Conservation (phyloP, 2,797 vertebrate species). For the Centroberyx gerrardi region DNA sequence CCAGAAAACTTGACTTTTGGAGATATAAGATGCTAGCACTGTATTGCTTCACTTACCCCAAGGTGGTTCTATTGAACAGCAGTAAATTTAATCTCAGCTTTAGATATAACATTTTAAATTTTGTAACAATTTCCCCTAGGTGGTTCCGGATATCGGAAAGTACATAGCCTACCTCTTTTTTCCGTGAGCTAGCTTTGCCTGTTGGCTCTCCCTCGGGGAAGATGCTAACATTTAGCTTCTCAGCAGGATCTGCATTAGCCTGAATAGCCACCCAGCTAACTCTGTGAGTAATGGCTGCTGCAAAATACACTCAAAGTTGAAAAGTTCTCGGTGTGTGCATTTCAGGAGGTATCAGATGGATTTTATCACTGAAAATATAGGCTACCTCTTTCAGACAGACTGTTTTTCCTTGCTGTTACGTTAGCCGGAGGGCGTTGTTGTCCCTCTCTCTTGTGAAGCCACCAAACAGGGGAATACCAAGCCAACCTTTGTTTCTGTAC, state of each 20-base stretch:
- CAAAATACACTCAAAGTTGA: neutral
- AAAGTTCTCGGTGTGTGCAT: neutral
- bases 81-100: too few species aligned
- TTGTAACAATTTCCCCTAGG: neutral
- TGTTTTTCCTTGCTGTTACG: too few species aligned
- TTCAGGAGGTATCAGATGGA: too few species aligned
- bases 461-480: too few species aligned
- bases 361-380: too few species aligned
- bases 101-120: neutral
- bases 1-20: neutral
- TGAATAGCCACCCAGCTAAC: neutral
- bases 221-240: neutral
- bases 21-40: neutral
- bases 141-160: neutral
- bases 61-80: neutral
- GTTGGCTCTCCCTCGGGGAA: neutral
- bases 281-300: neutral
- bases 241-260: neutral
- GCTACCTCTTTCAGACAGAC: too few species aligned
- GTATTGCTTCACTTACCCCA: neutral
- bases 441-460: too few species aligned
- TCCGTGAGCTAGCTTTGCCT: neutral
- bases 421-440: too few species aligned
- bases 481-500: slow-evolving; percentile 8
- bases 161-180: neutral